Base-by-base conservation (phyloP, 2,888 invertebrate species). In the Drosophila meridionalis region DNA sequence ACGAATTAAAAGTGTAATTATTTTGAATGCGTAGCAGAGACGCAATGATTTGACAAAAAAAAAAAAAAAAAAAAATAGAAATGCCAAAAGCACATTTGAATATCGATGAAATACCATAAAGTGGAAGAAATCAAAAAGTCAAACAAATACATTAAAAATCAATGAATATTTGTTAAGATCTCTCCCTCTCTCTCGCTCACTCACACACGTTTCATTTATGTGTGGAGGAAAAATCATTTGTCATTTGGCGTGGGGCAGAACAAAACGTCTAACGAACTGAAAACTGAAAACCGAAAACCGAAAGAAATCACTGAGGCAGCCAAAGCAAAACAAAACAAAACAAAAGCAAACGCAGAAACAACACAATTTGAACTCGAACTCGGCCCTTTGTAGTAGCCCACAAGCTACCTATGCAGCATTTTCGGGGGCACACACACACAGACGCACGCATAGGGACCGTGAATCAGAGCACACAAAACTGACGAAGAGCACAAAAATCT, bases 1-100 rank as follows among this genome's bases (percentile, higher is more conserved):
- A 87, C 89, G 90, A 89, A 87, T 90, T 89, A 90, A 90, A 83
- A 89, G 75, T 80, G 75, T 87, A 88, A 88, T 88, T 90, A 88
- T 90, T 76, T 80, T 75, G 73, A 85, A 78, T 87, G 90, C 79
- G 87, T 78, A 74, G 71, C 71, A 62, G 58, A 52, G 56, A 42
- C 56, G 56, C 57, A 66, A 89, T 86, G 86, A 86, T 69, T 87
- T 80, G 86, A 87, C 83, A 70, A 73, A 81, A 78, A 73, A 7
- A 5, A 78, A 78, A 73, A 7, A 5, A 78, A 73, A 8, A 7
- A 42, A 42, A 42, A 42, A 38, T 11, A 20, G 20, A 4, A 38
- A 42, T 42, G 42, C 36, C 12, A 20, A 32, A 50, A 50, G 12
- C 28, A 40, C 26, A 68, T 78, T 72, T 76, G 64, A 76, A 78